A percentile compares a stretch with the other conserved stretches of the same genome.
Conservation (phyloP, 1,140 invertebrate genomes). For the Pygmarrhopalites habei region DNA sequence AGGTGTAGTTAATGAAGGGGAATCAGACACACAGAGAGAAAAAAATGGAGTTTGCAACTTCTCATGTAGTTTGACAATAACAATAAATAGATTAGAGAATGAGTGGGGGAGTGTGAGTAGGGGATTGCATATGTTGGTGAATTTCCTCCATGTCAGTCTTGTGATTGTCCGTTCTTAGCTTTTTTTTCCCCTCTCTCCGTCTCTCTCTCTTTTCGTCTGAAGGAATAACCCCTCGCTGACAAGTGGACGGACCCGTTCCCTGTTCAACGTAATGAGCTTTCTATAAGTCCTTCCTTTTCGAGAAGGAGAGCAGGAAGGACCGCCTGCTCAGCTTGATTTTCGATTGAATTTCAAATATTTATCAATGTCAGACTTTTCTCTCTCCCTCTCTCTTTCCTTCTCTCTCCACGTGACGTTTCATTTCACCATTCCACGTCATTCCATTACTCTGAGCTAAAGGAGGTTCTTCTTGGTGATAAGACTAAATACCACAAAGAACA, state of each 20-base stretch:
- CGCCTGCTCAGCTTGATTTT: conserved; percentile 35
- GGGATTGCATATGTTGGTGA: too few species aligned
- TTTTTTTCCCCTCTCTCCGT: background rate
- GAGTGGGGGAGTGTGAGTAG: too few species aligned
- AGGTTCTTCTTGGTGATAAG: too few species aligned
- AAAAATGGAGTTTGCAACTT: too few species aligned
- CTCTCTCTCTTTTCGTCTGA: background rate
- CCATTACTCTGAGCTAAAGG: too few species aligned
- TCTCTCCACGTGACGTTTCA: conserved; percentile 30
- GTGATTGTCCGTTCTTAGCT: too few species aligned
- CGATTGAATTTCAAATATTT: conserved; percentile 34
- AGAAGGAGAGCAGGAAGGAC: conserved; percentile 17
- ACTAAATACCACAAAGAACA: too few species aligned
- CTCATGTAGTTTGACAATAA: too few species aligned
- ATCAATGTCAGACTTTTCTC: conserved; percentile 28
- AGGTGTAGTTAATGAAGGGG: too few species aligned
- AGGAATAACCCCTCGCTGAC: conserved; percentile 17
- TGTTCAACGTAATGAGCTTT: conserved; percentile 35
- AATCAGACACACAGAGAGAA: too few species aligned
- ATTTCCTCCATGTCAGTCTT: too few species aligned
- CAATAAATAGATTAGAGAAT: too few species aligned
- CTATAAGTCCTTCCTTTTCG: conserved; percentile 23
- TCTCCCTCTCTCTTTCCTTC: conserved; percentile 6
- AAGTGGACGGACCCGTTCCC: conserved; percentile 22
- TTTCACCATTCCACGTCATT: conserved; percentile 13